These are phyloP conservation scores for Garra rufa DNA, from an alignment of 2,113 vertebrate genomes.

Conservation along the genomic window DNA sequence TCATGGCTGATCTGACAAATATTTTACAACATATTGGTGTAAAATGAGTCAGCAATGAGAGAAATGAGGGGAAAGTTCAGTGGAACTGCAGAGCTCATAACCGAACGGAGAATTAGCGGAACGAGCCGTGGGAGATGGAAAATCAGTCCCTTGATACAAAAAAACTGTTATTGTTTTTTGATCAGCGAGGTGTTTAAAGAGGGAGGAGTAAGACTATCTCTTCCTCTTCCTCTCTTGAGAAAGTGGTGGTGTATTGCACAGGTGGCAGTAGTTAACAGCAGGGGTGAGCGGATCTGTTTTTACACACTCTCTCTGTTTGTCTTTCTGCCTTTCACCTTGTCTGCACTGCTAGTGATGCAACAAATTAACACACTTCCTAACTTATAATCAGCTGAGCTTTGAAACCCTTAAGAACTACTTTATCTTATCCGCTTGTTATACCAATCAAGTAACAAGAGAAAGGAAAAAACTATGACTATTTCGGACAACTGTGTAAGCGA, in stretches of 20 bases:
- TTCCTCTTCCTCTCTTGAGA: slow-evolving; percentile 28
- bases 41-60: neutral
- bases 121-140: slow-evolving; percentile 34
- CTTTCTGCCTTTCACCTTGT: slow-evolving; percentile 1
- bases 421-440: neutral
- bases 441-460: neutral
- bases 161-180: slow-evolving; percentile 48
- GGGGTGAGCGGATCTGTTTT: slow-evolving; percentile 44
- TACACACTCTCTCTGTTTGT: slow-evolving; percentile 25
- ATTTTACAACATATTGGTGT: neutral
- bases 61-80: neutral
- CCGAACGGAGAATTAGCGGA: slow-evolving; percentile 13
- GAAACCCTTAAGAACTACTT: neutral
- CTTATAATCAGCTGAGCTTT: neutral
- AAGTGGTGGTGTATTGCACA: slow-evolving; percentile 42
- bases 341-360: neutral
- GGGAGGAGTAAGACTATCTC: slow-evolving; percentile 4
- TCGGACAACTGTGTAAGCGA: slow-evolving; percentile 46
- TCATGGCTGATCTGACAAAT: no score
- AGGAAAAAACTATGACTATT: neutral
- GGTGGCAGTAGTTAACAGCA: slow-evolving; percentile 55
- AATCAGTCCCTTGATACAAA: slow-evolving; percentile 40
- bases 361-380: neutral
- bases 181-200: slow-evolving; percentile 40
- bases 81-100: slow-evolving; percentile 12